Conservation (phyloP, 2,888 invertebrate genomes). For the Eupithecia vulgata region DNA sequence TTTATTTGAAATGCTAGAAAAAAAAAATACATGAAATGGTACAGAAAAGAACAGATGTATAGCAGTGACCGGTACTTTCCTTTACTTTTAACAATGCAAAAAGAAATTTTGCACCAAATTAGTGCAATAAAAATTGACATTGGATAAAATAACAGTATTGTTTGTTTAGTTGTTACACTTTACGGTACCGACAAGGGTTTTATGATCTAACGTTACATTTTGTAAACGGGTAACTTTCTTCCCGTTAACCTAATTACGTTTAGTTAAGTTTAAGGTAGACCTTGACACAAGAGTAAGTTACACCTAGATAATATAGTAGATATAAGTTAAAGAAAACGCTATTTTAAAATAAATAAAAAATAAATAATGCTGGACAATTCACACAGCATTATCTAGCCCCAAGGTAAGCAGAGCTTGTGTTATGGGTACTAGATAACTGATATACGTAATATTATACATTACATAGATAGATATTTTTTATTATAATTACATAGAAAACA, state of each 20-base stretch:
- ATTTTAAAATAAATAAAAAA: too few species aligned
- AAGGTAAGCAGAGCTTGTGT: too few species aligned
- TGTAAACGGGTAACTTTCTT: slow-evolving; percentile 33
- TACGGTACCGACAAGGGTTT: slow-evolving; percentile 19
- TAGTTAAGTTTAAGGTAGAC: neutral
- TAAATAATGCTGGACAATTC: too few species aligned
- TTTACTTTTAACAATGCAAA: slow-evolving; percentile 20
- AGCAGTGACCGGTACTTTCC: slow-evolving; percentile 19
- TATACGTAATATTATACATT: too few species aligned
- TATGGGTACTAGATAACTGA: too few species aligned
- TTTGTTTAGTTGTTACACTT: slow-evolving; percentile 23
- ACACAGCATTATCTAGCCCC: too few species aligned
- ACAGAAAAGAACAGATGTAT: neutral
- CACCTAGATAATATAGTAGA: too few species aligned
- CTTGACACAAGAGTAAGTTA: neutral
- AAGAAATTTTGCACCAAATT: slow-evolving; percentile 39
- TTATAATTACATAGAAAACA: too few species aligned
- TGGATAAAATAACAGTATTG: slow-evolving; percentile 26
- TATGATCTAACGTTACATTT: slow-evolving; percentile 17
- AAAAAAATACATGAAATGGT: neutral
- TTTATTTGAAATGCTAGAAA: neutral
- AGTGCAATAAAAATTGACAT: slow-evolving; percentile 46
- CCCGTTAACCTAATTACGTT: slow-evolving; percentile 6
- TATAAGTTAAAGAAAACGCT: too few species aligned
- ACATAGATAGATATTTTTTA: too few species aligned